Conservation (phyloP, 2,888 invertebrate genomes). For the Drosophila leonis region DNA sequence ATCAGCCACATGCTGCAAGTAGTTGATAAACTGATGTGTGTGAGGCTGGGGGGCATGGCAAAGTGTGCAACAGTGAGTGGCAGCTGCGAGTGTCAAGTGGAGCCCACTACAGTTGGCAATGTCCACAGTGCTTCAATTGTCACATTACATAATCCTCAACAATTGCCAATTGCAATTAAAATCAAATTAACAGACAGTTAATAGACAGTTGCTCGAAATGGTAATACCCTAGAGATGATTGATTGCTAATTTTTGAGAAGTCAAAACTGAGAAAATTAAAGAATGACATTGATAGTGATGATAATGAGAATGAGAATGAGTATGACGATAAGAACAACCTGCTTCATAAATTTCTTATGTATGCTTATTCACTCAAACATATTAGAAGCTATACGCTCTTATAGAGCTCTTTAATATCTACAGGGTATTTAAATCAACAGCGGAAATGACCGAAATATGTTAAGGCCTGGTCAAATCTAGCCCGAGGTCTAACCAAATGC, state of each 20-base stretch:
- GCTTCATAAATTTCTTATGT: background rate
- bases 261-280: background rate
- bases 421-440: conserved; percentile 14
- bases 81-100: conserved; percentile 49
- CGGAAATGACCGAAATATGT: conserved; percentile 52
- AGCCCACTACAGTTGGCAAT: conserved; percentile 23
- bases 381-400: background rate
- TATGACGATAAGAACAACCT: background rate
- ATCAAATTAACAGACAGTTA: conserved; percentile 28
- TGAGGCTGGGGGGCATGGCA: background rate
- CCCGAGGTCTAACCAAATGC: conserved; percentile 11
- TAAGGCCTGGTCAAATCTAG: conserved; percentile 33
- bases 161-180: conserved; percentile 55
- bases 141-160: conserved; percentile 53
- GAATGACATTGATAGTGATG: background rate
- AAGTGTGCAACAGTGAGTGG: conserved; percentile 20
- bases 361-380: background rate
- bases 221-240: conserved; percentile 5
- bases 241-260: background rate
- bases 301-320: background rate
- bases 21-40: conserved; percentile 36
- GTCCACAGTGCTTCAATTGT: conserved; percentile 49
- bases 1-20: conserved; percentile 46
- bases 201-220: background rate
- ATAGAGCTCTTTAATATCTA: background rate